A percentile compares a stretch with the other conserved stretches of the same genome.
These are phyloP conservation scores for Drosophila barbarae DNA, from an alignment of 2,888 invertebrate species.

Conservation along the genomic window DNA sequence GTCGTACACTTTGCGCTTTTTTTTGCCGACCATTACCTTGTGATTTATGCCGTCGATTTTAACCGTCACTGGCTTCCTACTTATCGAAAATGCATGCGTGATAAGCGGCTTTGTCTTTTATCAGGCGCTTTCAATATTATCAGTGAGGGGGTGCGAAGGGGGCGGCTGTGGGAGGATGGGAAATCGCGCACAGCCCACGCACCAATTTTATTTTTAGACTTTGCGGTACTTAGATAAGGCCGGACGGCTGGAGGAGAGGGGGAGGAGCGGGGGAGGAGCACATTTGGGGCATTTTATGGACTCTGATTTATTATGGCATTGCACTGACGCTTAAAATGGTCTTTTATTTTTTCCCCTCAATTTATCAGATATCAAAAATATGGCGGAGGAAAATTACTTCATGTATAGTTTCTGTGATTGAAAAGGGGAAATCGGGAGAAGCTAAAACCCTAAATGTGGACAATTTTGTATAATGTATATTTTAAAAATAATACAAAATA, in stretches of 20 bases:
- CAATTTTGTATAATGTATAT: too few relatives aligned
- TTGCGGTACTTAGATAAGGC: slow-evolving; percentile 13
- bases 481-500: not conserved
- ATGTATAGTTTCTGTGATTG: too few relatives aligned
- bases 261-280: not conserved
- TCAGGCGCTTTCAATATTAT: slow-evolving; percentile 60
- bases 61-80: slow-evolving; percentile 32
- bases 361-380: not conserved
- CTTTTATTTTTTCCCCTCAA: slow-evolving; percentile 30
- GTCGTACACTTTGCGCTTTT: slow-evolving; percentile 24
- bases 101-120: slow-evolving; percentile 51
- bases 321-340: slow-evolving; percentile 56
- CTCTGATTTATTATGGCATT: slow-evolving; percentile 67
- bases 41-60: slow-evolving; percentile 32
- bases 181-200: not conserved
- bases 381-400: too few relatives aligned
- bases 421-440: too few relatives aligned
- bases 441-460: too few relatives aligned
- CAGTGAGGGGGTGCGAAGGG: slow-evolving; percentile 36
- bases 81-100: slow-evolving; percentile 47
- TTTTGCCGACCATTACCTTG: slow-evolving; percentile 25
- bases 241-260: not conserved
- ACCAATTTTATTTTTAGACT: slow-evolving; percentile 27
- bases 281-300: slow-evolving; percentile 51
- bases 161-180: slow-evolving; percentile 11